These are phyloP conservation scores for Trichonephila clavata DNA, from an alignment of 1,140 invertebrate species.

Conservation along the genomic window DNA sequence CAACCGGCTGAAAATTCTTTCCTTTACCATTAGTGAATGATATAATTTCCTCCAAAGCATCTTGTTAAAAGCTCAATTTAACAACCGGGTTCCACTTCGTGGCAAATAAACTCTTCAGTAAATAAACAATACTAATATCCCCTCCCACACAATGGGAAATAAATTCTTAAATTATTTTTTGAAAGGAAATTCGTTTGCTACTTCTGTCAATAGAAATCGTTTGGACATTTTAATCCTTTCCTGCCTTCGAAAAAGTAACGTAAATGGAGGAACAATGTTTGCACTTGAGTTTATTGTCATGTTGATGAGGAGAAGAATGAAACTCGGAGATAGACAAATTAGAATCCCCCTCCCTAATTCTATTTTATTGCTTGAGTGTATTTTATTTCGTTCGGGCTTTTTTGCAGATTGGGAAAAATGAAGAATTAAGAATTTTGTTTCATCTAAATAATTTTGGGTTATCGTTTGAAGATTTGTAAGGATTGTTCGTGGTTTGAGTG, in stretches of 20 bases:
- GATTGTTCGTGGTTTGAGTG: no score
- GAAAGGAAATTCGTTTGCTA: not conserved
- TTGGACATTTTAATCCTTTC: not conserved
- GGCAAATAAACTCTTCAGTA: not conserved
- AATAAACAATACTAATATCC: not conserved
- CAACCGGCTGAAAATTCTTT: not conserved
- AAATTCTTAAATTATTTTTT: not conserved
- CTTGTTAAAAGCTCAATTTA: not conserved
- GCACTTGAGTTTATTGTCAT: not conserved
- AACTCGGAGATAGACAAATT: not conserved
- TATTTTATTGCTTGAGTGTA: no score
- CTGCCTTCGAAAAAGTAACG: not conserved
- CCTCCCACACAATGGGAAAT: not conserved
- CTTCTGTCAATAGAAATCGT: not conserved
- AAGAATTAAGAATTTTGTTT: no score
- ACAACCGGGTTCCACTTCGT: not conserved
- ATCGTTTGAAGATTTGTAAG: no score
- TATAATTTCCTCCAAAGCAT: no score
- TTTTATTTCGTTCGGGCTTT: no score
- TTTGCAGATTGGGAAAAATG: no score
- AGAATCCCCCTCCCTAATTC: no score
- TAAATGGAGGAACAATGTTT: not conserved
- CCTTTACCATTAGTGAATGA: no score
- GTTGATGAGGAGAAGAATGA: not conserved
- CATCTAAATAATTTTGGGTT: no score